phyloP scores from a whole-genome alignment of 1,140 invertebrate species.

The Drosophila pandora region DNA sequence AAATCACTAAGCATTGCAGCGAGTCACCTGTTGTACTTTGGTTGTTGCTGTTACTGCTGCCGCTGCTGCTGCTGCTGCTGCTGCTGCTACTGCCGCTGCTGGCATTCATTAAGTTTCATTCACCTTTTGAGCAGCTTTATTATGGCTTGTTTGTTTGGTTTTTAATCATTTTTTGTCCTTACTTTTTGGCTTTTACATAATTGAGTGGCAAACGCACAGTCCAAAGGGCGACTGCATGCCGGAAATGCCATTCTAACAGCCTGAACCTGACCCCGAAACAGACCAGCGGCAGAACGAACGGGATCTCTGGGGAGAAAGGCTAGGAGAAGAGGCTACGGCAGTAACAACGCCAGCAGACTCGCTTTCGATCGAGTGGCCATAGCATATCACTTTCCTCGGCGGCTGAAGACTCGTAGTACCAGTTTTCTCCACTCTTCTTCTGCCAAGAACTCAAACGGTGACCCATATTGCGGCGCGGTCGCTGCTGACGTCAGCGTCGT shows the following conservation, averaged over 20 bases:
- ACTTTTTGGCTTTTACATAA: slow-evolving; percentile 30
- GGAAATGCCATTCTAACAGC: slow-evolving; percentile 38
- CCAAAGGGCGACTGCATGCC: slow-evolving; percentile 1
- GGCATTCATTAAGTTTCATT: slow-evolving; percentile 82
- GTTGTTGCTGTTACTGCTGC: slow-evolving; percentile 49
- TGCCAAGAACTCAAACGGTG: slow-evolving; percentile 61
- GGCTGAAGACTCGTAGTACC: slow-evolving; percentile 61
- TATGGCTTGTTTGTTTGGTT: slow-evolving; percentile 36
- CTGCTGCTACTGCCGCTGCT: slow-evolving; percentile 51
- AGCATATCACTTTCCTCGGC: slow-evolving; percentile 69
- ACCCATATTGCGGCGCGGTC: slow-evolving; percentile 60
- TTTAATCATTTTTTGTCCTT: slow-evolving; percentile 17
- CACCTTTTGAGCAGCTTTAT: slow-evolving; percentile 65
- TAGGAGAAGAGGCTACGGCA: neutral
- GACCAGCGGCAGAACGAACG: neutral
- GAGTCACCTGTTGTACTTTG: slow-evolving; percentile 60
- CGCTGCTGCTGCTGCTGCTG: slow-evolving; percentile 54
- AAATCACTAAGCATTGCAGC: slow-evolving; percentile 70
- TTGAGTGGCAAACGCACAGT: slow-evolving; percentile 8
- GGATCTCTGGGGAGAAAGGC: neutral
- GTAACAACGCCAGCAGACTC: slow-evolving; percentile 54
- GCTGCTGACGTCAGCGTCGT: slow-evolving; percentile 20
- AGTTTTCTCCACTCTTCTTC: slow-evolving; percentile 63
- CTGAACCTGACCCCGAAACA: slow-evolving; percentile 72
- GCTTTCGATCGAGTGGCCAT: slow-evolving; percentile 75